Percentiles rank a stretch among this genome's conserved stretches.
Conservation (phyloP, 64 coral and sea anemone genomes). For the Pocillopora verrucosa region DNA sequence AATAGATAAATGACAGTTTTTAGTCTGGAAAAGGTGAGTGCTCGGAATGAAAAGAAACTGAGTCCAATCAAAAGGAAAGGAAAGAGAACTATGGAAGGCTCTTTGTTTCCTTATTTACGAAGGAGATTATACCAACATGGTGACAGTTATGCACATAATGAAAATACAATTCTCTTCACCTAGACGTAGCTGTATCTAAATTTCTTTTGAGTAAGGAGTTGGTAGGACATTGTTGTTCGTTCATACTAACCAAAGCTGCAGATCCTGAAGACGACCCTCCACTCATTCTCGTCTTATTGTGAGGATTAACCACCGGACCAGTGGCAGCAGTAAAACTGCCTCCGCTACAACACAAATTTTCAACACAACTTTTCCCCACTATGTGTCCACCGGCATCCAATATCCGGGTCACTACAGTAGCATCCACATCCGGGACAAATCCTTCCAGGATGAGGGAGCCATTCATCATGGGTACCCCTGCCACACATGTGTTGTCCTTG, state of each 20-base stretch:
- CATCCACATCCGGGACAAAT: constrained; percentile 83
- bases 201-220: no score
- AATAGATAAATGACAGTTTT: no score
- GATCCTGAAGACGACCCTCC: constrained; percentile 83
- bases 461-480: constrained; percentile 89
- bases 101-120: no score
- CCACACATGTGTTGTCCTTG: constrained; percentile 74
- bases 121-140: no score
- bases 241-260: constrained; percentile 70
- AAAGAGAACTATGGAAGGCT: no score
- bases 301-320: constrained; percentile 83
- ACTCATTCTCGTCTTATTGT: constrained; percentile 60
- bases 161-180: no score
- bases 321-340: constrained; percentile 77
- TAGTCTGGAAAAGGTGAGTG: no score
- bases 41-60: no score
- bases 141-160: no score
- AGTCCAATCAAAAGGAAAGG: no score
- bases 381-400: constrained; percentile 87
- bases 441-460: constrained; percentile 66
- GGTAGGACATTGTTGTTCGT: no score
- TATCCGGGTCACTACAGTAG: constrained; percentile 80
- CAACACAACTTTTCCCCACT: constrained; percentile 67
- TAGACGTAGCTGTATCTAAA: no score
- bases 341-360: constrained; percentile 64